These are phyloP conservation scores for Euwallacea fornicatus DNA, from an alignment of 1,140 invertebrate species.

Conservation along the genomic window DNA sequence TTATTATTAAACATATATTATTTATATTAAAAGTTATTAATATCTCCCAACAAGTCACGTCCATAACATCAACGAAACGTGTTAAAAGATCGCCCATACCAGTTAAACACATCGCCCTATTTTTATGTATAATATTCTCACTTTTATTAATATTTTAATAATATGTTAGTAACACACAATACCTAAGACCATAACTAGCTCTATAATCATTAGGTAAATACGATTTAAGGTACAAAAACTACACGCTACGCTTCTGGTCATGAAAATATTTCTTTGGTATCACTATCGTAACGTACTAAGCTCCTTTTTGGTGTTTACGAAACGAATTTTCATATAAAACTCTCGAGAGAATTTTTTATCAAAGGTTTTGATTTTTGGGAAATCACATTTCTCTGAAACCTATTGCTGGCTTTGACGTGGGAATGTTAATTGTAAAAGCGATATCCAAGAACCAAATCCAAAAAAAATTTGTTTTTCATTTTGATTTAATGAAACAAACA, in stretches of 20 bases:
- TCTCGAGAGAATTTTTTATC: not conserved
- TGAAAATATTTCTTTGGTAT: constrained; percentile 48
- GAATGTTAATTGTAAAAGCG: no score
- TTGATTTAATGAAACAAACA: not conserved
- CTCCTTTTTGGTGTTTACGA: constrained; percentile 17
- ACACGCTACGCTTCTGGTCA: constrained; percentile 44
- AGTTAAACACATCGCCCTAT: constrained; percentile 1
- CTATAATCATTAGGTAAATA: not conserved
- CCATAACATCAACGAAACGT: constrained; percentile 16
- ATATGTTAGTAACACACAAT: constrained; percentile 1
- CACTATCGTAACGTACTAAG: constrained; percentile 39
- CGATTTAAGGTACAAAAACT: constrained; percentile 48
- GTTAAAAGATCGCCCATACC: constrained; percentile 1
- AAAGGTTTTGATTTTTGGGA: no score
- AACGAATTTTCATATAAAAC: constrained; percentile 7
- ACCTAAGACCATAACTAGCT: not conserved
- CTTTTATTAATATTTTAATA: not conserved
- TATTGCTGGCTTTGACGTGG: no score
- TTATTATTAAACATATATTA: constrained; percentile 33
- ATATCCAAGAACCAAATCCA: no score
- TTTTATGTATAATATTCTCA: constrained; percentile 7
- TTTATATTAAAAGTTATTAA: constrained; percentile 23
- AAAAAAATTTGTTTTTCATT: not conserved
- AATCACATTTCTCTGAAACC: no score
- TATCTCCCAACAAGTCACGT: constrained; percentile 19